These are phyloP conservation scores for Cerastis leucographa DNA, from an alignment of 2,888 invertebrate species.

Conservation along the genomic window DNA sequence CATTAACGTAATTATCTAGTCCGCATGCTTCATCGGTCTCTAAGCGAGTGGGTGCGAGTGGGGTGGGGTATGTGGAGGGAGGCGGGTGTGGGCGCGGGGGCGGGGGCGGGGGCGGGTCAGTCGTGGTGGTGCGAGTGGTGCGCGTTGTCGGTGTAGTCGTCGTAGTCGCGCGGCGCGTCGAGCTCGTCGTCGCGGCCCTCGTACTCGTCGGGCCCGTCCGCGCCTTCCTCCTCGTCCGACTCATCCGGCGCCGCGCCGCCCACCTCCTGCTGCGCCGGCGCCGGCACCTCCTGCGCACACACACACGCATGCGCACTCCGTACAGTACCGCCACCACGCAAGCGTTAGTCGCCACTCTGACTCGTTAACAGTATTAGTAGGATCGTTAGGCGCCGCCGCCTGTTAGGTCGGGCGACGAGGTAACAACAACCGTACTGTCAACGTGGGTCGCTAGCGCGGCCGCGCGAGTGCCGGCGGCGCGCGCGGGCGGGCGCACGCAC, in stretches of 20 bases:
- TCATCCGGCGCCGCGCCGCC: slow-evolving; percentile 63
- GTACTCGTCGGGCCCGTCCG: slow-evolving; percentile 74
- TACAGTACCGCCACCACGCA: slow-evolving; percentile 41
- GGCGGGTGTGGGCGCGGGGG: neutral
- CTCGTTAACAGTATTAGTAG: slow-evolving; percentile 27
- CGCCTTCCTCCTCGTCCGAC: slow-evolving; percentile 66
- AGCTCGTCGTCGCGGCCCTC: slow-evolving; percentile 81
- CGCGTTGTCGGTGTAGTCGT: slow-evolving; percentile 87
- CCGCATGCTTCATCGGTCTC: neutral
- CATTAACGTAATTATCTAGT: slow-evolving; percentile 8
- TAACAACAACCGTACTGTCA: slow-evolving; percentile 51
- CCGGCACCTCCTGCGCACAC: slow-evolving; percentile 71
- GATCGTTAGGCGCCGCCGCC: slow-evolving; percentile 33
- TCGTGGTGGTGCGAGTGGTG: slow-evolving; percentile 81
- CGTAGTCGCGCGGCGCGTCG: slow-evolving; percentile 83
- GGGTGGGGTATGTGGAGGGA: slow-evolving; percentile 1
- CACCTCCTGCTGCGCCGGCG: slow-evolving; percentile 70
- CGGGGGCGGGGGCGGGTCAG: slow-evolving; percentile 68
- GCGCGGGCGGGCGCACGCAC: slow-evolving; percentile 84
- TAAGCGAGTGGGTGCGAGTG: neutral
- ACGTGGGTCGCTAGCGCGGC: slow-evolving; percentile 6
- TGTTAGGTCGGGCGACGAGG: slow-evolving; percentile 10
- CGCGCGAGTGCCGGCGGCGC: slow-evolving; percentile 34
- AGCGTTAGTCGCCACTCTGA: slow-evolving; percentile 33
- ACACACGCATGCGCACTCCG: slow-evolving; percentile 65